Base-by-base conservation (phyloP, 2,888 invertebrate genomes). In the Drosophila neoperkinsi region DNA sequence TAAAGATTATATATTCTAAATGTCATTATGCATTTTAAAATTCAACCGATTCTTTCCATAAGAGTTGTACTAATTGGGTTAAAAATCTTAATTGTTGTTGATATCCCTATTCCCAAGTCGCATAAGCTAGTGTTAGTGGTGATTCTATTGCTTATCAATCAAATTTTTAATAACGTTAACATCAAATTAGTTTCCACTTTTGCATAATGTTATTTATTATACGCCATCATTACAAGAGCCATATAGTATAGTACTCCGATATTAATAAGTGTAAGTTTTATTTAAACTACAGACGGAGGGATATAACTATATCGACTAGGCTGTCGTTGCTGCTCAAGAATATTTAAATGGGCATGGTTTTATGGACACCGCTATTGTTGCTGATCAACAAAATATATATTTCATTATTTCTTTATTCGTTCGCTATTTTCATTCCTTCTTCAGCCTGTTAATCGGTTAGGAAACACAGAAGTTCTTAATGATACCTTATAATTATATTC, bases 81-180 rank as follows among this genome's bases (percentile, higher is more conserved):
- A 11, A 6, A 43, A 21, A 21, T 21, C 6, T 1, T 21, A 13
- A 6, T 13, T 43, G 0, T 43, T 21, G 0, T 6, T 21, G 0
- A 43, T 21, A 43, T 43, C 1, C 6, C 6, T 13, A 46, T 21
- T 13, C 6, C 1, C 0, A 21, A 7, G 7, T 1, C 21, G 21
- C 6, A 11, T 13, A 13, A 21, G 3, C 11, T n/a, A 6, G 6
- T 13, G 11, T 13, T 6, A 21, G 21, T 6, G 6, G 3, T 18
- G 0, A 38, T 3, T 3, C 18, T 4, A 43, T 13, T 13, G 21
- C 6, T 43, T 13, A 13, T 9, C 18, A 38, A 38, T 18, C 18
- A 18, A 4, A 21, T 21, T 46, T 21, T 7, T 1, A 21, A 21
- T 46, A 10, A 38, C 9, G 18, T 38, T 18, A 38, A 38, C 18